A percentile compares a stretch with the other conserved stretches of the same genome.
These are phyloP conservation scores for Trichacis sp. DNA, from an alignment of 2,888 invertebrate species.

Conservation along the genomic window DNA sequence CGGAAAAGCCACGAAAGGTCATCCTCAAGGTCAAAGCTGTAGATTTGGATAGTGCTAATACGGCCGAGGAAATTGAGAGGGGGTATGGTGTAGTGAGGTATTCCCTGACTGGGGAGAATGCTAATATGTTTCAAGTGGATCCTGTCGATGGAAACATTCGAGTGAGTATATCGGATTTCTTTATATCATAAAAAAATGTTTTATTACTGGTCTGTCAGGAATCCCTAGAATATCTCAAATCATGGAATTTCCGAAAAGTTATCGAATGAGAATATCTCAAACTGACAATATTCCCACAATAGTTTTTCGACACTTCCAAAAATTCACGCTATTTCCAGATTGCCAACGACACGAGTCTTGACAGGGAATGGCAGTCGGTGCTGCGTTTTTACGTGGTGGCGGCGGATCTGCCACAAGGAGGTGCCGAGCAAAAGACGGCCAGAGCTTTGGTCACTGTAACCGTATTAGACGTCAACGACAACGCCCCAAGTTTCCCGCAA, in stretches of 20 bases:
- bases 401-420: constrained; percentile 79
- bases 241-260: too few relatives aligned
- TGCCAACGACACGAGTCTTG: constrained; percentile 76
- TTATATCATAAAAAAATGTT: too few relatives aligned
- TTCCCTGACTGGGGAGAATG: constrained; percentile 79
- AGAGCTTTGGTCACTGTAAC: constrained; percentile 77
- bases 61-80: constrained; percentile 69
- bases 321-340: too few relatives aligned
- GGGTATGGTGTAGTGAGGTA: constrained; percentile 81
- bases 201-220: too few relatives aligned
- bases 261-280: too few relatives aligned
- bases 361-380: constrained; percentile 79
- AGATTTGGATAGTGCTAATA: constrained; percentile 77
- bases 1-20: constrained; percentile 76
- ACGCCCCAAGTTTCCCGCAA: constrained; percentile 78
- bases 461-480: constrained; percentile 84
- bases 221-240: too few relatives aligned
- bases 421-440: constrained; percentile 77
- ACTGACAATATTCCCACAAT: too few relatives aligned
- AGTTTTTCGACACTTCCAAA: too few relatives aligned
- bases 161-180: too few relatives aligned
- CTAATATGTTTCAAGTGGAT: constrained; percentile 80
- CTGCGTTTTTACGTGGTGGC: constrained; percentile 80
- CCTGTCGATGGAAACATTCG: constrained; percentile 77
- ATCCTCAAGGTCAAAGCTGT: constrained; percentile 78